Percentiles rank a stretch among this genome's conserved stretches.
These are phyloP conservation scores for Onychorhynchus coronatus DNA, from an alignment of 2,113 vertebrate genomes.

Conservation along the genomic window DNA sequence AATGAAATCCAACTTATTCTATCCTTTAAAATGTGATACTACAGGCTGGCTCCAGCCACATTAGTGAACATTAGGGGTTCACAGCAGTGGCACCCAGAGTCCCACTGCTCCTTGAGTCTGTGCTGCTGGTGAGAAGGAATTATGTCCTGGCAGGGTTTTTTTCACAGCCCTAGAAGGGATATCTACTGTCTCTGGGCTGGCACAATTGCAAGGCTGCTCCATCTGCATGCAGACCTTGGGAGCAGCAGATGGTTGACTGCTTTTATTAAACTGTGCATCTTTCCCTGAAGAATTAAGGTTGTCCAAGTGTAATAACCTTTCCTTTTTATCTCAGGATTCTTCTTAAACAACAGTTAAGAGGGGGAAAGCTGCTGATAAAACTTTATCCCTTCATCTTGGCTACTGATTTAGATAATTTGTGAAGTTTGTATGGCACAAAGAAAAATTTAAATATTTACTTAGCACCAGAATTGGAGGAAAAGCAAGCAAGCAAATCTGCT, in stretches of 20 bases:
- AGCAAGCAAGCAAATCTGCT: neutral
- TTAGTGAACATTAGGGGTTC: neutral
- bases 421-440: neutral
- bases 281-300: slow-evolving; percentile 50
- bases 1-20: neutral
- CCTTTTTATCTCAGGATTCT: slow-evolving; percentile 19
- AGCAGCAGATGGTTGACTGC: slow-evolving; percentile 44
- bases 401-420: neutral
- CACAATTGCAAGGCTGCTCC: neutral
- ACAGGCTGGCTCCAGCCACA: neutral
- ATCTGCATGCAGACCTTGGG: neutral
- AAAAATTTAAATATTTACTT: neutral
- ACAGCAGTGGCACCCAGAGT: neutral
- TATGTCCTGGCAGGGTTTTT: neutral
- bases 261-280: slow-evolving; percentile 25
- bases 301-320: slow-evolving; percentile 30
- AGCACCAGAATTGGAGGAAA: neutral
- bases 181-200: neutral
- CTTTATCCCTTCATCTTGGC: neutral
- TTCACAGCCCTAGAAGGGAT: neutral
- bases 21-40: neutral
- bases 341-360: neutral
- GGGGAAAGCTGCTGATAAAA: neutral
- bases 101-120: neutral
- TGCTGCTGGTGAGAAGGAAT: neutral